Percentiles rank a stretch among this genome's conserved stretches.
These are phyloP conservation scores for Emydocephalus ijimae DNA, from an alignment of 2,113 vertebrate genomes.

Conservation along the genomic window DNA sequence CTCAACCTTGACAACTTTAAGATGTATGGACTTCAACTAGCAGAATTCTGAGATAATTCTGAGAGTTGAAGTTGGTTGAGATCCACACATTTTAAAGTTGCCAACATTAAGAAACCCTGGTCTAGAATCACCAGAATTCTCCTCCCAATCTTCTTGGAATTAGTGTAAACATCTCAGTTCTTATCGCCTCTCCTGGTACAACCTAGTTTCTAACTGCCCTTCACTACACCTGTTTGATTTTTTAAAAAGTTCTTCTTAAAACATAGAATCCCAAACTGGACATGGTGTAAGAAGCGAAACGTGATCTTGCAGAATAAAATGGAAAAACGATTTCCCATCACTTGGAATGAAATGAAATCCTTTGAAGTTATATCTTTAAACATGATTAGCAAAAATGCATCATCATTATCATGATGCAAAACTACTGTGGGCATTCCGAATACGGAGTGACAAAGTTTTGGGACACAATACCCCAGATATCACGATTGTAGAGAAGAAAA, in stretches of 20 bases:
- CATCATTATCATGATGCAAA: too few species aligned
- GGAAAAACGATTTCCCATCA: not conserved
- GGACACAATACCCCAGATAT: too few species aligned
- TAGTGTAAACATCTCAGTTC: not conserved
- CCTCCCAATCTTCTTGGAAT: not conserved
- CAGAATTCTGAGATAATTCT: not conserved
- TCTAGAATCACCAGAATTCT: not conserved
- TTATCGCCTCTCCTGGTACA: not conserved
- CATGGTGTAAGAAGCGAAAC: not conserved
- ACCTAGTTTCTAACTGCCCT: not conserved
- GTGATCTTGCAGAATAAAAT: not conserved
- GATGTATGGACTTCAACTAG: not conserved
- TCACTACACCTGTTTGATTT: not conserved
- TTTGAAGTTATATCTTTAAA: not conserved
- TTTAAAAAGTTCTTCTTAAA: not conserved
- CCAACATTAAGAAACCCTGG: not conserved
- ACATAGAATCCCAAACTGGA: not conserved
- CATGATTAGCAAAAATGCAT: not conserved
- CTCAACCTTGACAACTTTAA: not conserved
- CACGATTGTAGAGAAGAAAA: too few species aligned
- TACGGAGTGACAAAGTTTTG: too few species aligned
- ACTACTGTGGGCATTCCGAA: too few species aligned
- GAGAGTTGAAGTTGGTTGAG: not conserved
- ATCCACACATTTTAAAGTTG: not conserved
- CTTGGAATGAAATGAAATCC: not conserved